phyloP scores from a whole-genome alignment of 1,140 invertebrate genomes.

The Brachionus rotundiformis region DNA sequence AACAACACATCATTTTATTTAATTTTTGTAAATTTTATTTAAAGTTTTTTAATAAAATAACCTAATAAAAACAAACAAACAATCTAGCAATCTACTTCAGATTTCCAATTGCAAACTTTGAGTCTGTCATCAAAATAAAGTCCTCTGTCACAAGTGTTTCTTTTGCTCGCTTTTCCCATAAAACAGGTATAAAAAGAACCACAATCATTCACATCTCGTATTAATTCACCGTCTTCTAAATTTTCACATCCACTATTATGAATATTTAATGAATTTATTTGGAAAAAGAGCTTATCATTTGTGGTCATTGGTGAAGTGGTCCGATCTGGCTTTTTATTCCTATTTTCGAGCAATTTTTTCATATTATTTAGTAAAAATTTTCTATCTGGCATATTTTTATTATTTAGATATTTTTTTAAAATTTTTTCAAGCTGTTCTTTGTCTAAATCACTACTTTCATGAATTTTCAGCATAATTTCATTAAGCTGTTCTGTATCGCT shows the following conservation, averaged over 20 bases:
- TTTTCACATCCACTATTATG: constrained; percentile 7
- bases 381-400: neutral
- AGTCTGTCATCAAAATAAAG: constrained; percentile 39
- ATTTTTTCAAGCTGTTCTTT: constrained; percentile 8
- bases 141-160: constrained; percentile 23
- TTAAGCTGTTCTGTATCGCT: neutral
- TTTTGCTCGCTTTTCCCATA: constrained; percentile 36
- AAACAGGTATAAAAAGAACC: constrained; percentile 43
- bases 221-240: constrained; percentile 46
- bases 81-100: constrained; percentile 29
- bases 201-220: constrained; percentile 40
- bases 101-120: constrained; percentile 50
- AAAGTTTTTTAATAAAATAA: constrained; percentile 14
- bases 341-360: neutral
- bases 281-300: neutral
- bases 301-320: neutral
- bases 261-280: constrained; percentile 22
- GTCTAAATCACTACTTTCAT: neutral
- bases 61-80: neutral
- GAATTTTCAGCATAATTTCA: constrained; percentile 35
- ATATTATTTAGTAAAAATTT: constrained; percentile 12
- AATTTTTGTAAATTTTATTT: neutral
- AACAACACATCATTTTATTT: neutral
- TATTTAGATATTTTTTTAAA: constrained; percentile 34
- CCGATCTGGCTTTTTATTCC: neutral